Evolutionary conservation across 2,797 vertebrate species (phyloP).

Genomic region (Myotis myotis): DNA sequence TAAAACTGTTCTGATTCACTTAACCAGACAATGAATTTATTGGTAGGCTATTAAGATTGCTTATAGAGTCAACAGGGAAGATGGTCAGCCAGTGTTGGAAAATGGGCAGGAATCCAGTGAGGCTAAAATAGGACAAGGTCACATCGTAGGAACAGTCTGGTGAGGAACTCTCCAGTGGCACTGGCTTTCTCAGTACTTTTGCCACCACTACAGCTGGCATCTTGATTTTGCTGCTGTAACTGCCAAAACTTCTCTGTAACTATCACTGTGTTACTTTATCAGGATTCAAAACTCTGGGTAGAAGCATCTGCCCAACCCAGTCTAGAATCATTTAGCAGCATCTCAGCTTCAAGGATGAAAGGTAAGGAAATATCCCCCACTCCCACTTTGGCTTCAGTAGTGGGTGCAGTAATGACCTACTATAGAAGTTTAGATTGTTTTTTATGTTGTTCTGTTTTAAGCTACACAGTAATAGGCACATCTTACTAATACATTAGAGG

Average conservation of each 20-base stretch:
- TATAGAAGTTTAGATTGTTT: neutral
- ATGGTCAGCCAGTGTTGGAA: neutral
- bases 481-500: neutral
- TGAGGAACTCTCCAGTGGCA: neutral
- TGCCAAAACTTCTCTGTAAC: neutral
- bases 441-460: neutral
- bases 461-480: neutral
- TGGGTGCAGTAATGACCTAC: neutral
- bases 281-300: neutral
- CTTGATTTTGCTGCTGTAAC: neutral
- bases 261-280: neutral
- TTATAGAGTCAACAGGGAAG: slow-evolving; percentile 43
- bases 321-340: neutral
- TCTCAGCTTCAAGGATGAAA: neutral
- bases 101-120: neutral
- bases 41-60: slow-evolving; percentile 34
- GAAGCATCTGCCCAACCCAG: neutral
- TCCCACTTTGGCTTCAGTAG: neutral
- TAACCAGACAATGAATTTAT: slow-evolving; percentile 35
- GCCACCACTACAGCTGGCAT: neutral
- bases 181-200: neutral
- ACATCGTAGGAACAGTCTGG: neutral
- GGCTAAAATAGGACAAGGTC: neutral
- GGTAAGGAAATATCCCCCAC: neutral
- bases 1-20: slow-evolving; percentile 26